Evolutionary conservation across 2,113 vertebrate genomes (phyloP), one percentile per base, ranked within the genome.

Genomic region (Lethenteron reissneri): DNA sequence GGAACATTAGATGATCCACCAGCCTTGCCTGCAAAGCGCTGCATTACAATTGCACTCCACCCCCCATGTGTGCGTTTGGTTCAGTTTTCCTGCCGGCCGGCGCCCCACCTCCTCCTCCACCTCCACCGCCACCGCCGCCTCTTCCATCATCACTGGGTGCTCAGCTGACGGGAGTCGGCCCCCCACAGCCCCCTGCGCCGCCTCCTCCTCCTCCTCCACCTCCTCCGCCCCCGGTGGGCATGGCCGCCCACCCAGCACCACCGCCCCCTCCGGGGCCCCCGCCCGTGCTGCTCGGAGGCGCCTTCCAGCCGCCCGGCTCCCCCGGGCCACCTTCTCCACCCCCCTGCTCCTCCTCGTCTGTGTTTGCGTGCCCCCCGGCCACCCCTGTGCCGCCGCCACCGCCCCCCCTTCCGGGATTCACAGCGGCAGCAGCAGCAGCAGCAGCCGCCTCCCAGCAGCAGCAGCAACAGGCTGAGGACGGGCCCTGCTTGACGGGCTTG

Each of bases 121-220:
- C 64, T 17, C 64, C 64, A 68, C n/a, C 64, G 11, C n/a, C 64
- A 17, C 64, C 64, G 2, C 64, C 64, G n/a, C 64, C 64, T 11
- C 64, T 25, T 25, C 64, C 64, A 68, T 25, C 64, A 68, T 25
- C 64, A 68, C 64, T 25, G n/a, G 64, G 64, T 68, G n/a, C 64
- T 68, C 64, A n/a, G n/a, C 64, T 11, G 25, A 68, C n/a, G 64
- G n/a, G n/a, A 10, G n/a, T 25, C 9, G 25, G 64, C 64, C 25
- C n/a, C n/a, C 10, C 64, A 10, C n/a, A 17, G n/a, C 64, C 64
- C 25, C 64, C 64, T 25, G 25, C 64, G n/a, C 64, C 64, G 10
- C 64, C 10, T 10, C 64, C 64, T 17, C 64, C 62, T n/a, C 62
- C 64, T 68, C 64, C 64, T 68, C 64, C 25, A n/a, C 64, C 64